Conservation (phyloP, 2,888 invertebrate species). For the Sinopyrophorus schimmeli region DNA sequence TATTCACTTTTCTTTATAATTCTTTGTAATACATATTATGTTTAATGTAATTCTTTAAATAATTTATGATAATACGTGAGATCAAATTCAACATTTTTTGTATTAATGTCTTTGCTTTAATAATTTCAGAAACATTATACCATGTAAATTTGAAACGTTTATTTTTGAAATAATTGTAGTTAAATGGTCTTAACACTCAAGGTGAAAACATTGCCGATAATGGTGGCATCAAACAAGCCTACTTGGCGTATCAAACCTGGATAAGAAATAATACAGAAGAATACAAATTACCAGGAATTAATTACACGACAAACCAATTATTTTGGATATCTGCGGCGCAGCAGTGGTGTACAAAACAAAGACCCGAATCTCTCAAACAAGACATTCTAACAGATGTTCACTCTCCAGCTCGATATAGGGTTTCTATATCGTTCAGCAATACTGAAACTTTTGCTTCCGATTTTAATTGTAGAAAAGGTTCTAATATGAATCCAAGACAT, state of each 20-base stretch:
- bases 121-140: background rate
- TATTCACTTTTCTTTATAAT: no score
- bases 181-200: conserved; percentile 14
- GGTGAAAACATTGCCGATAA: conserved; percentile 26
- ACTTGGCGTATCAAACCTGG: conserved; percentile 13
- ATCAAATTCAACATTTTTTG: no score
- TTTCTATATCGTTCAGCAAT: conserved; percentile 8
- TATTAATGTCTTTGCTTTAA: background rate
- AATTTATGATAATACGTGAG: no score
- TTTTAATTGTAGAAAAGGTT: conserved; percentile 15
- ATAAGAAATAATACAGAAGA: conserved; percentile 8
- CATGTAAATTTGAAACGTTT: conserved; percentile 44
- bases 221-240: conserved; percentile 22
- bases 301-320: conserved; percentile 17
- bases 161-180: conserved; percentile 11
- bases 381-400: conserved; percentile 8
- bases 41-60: no score
- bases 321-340: conserved; percentile 22
- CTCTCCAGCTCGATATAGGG: conserved; percentile 11
- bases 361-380: conserved; percentile 1
- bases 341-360: conserved; percentile 12
- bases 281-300: conserved; percentile 10
- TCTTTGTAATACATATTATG: no score
- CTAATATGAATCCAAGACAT: conserved; percentile 19
- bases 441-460: conserved; percentile 21